Evolutionary conservation across 2,113 vertebrate species (phyloP).

Genomic region (Petrocephalus zakoni): DNA sequence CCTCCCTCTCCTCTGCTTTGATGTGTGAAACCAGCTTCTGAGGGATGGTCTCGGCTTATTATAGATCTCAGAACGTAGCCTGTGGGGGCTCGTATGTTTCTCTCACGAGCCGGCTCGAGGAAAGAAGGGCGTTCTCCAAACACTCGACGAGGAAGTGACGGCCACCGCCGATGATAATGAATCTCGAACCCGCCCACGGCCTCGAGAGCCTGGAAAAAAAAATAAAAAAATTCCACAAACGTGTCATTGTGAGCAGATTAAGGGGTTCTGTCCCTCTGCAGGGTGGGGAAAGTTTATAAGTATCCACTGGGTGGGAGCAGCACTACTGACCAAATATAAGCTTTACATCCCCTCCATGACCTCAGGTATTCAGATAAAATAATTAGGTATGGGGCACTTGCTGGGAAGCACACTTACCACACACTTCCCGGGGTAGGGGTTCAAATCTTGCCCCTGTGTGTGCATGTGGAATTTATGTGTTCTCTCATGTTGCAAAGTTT

Average conservation of each 20-base stretch:
- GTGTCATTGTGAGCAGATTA: constrained; percentile 26
- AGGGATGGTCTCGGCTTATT: constrained; percentile 24
- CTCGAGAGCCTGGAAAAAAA: neutral
- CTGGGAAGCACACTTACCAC: neutral
- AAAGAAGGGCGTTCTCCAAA: neutral
- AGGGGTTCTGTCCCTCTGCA: constrained; percentile 6
- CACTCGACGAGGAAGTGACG: constrained; percentile 11
- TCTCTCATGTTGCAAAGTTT: neutral
- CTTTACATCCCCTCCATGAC: neutral
- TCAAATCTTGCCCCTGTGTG: neutral
- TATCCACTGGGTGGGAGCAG: neutral
- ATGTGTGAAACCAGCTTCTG: constrained; percentile 49
- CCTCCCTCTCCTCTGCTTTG: constrained; percentile 39
- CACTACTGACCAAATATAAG: neutral
- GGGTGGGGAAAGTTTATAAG: neutral
- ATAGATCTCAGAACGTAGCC: constrained; percentile 7
- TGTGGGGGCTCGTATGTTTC: neutral
- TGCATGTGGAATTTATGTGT: neutral
- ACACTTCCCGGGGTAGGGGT: neutral
- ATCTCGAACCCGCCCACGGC: neutral
- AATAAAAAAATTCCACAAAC: neutral
- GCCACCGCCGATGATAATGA: constrained; percentile 9
- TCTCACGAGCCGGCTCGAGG: neutral
- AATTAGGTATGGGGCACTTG: neutral
- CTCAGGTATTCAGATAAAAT: neutral